Evolutionary conservation across 2,888 invertebrate genomes (phyloP).

Genomic region (Pachymerium ferrugineum): DNA sequence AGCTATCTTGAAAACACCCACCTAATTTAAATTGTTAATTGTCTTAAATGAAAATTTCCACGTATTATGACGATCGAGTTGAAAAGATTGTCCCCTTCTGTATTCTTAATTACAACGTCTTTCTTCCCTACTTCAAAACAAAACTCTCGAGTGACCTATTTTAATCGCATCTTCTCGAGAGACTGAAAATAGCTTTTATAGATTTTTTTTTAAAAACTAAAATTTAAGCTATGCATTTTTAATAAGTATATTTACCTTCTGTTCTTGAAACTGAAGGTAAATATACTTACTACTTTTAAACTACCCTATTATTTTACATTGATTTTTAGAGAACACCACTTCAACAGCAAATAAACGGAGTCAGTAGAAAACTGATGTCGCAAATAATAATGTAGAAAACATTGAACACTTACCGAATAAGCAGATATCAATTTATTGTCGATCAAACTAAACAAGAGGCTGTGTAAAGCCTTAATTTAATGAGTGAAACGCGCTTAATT

Average conservation of each 20-base stretch:
- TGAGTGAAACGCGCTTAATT: not conserved
- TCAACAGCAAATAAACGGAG: no score
- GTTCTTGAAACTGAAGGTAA: no score
- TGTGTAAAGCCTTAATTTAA: not conserved
- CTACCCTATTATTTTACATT: no score
- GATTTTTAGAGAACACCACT: no score
- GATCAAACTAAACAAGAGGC: no score
- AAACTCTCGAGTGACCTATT: constrained; percentile 14
- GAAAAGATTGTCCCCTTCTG: constrained; percentile 15
- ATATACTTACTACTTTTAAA: no score
- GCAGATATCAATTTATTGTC: no score
- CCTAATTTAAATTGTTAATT: constrained; percentile 6
- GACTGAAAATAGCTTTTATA: not conserved
- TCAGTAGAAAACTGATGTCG: no score
- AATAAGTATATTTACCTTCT: no score
- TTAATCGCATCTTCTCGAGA: constrained; percentile 3
- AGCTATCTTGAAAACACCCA: not conserved
- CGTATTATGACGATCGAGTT: no score
- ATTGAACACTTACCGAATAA: no score
- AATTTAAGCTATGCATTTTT: not conserved
- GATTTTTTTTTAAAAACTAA: not conserved
- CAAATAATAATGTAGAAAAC: no score
- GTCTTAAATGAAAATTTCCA: constrained; percentile 3
- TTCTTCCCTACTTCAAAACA: not conserved
- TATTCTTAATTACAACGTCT: not conserved